Percentiles rank a stretch among this genome's conserved stretches.
phyloP scores from a whole-genome alignment of 2,113 vertebrate species.

The Tachycineta bicolor region DNA sequence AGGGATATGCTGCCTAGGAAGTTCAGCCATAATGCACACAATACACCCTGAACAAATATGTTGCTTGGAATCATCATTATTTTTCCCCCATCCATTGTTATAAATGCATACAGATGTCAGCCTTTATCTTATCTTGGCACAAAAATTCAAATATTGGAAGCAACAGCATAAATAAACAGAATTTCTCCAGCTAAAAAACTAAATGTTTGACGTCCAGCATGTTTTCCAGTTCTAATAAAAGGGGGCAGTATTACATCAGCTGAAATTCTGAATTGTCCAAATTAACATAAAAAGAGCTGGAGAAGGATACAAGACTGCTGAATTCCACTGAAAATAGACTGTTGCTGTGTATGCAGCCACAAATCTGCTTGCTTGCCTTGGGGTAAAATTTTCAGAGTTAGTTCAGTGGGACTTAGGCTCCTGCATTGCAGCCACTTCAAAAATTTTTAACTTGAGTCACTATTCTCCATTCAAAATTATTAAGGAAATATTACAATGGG shows the following conservation, averaged over 20 bases:
- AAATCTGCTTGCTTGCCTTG: not conserved
- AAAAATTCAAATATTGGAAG: slow-evolving; percentile 51
- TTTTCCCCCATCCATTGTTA: slow-evolving; percentile 58
- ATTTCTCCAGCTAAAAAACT: not conserved
- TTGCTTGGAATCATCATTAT: slow-evolving; percentile 35
- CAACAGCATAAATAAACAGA: slow-evolving; percentile 39
- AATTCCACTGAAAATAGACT: slow-evolving; percentile 31
- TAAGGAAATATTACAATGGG: not conserved
- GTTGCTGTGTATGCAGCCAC: not conserved
- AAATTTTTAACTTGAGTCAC: not conserved
- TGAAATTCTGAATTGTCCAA: slow-evolving; percentile 49
- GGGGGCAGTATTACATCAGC: slow-evolving; percentile 72
- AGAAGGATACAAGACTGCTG: slow-evolving; percentile 8
- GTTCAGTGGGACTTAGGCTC: not conserved
- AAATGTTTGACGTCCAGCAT: slow-evolving; percentile 19
- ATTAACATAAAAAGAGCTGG: slow-evolving; percentile 3
- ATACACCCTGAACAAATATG: slow-evolving; percentile 22
- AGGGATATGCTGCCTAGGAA: not conserved
- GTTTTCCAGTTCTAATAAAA: slow-evolving; percentile 72
- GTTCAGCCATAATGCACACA: not conserved
- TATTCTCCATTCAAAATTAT: not conserved
- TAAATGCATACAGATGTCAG: slow-evolving; percentile 64
- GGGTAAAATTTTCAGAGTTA: slow-evolving; percentile 23
- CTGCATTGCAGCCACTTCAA: not conserved
- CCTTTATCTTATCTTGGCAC: slow-evolving; percentile 61